phyloP scores from a whole-genome alignment of 1,140 invertebrate genomes.

The Cyclina sinensis region DNA sequence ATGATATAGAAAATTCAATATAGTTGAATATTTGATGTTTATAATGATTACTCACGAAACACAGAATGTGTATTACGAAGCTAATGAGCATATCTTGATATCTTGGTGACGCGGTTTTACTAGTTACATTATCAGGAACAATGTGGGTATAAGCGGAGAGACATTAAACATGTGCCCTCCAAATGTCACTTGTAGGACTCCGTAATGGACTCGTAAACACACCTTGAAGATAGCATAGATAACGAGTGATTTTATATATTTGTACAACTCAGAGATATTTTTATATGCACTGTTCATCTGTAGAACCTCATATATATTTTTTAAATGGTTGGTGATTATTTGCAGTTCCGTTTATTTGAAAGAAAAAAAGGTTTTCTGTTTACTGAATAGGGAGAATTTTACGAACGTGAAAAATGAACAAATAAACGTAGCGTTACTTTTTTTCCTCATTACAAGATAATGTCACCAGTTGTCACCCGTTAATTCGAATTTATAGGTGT shows the following conservation, averaged over 20 bases:
- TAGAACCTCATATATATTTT: too few relatives aligned
- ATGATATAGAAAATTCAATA: too few relatives aligned
- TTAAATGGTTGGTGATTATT: too few relatives aligned
- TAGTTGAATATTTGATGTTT: background rate
- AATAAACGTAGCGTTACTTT: too few relatives aligned
- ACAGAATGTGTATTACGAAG: background rate
- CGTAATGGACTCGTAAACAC: background rate
- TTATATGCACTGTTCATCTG: too few relatives aligned
- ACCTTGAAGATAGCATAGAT: background rate
- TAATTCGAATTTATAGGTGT: too few relatives aligned
- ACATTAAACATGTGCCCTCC: background rate
- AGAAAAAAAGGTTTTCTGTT: too few relatives aligned
- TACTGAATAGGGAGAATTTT: too few relatives aligned
- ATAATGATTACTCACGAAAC: background rate
- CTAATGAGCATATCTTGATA: conserved; percentile 18
- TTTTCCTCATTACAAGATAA: too few relatives aligned
- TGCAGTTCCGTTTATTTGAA: too few relatives aligned
- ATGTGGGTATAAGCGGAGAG: background rate
- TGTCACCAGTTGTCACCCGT: too few relatives aligned
- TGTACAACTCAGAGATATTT: background rate
- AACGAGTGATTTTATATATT: background rate
- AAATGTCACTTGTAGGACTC: background rate
- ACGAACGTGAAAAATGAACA: too few relatives aligned
- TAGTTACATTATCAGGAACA: background rate
- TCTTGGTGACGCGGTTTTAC: conserved; percentile 7